Conservation (phyloP, 2,797 vertebrate species). For the Oreortyx pictus region DNA sequence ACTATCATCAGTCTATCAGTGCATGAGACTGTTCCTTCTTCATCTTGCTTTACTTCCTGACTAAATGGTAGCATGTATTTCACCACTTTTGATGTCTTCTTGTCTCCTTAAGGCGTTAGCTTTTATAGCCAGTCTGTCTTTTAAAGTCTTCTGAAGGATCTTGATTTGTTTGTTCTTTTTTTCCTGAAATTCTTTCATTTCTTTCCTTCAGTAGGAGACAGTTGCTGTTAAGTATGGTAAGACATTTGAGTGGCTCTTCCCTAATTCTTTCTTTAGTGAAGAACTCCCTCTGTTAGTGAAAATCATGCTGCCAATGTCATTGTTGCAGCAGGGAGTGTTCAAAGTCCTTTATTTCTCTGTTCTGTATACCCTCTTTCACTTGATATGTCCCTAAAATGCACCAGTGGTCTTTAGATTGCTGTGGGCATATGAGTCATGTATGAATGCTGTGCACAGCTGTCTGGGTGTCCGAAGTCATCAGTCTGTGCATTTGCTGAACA, state of each 20-base stretch:
- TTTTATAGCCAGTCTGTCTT: rapidly evolving
- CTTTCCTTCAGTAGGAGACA: background rate
- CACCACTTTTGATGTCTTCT: background rate
- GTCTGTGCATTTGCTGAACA: background rate
- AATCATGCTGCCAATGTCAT: background rate
- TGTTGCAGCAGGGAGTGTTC: background rate
- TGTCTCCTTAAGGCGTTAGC: background rate
- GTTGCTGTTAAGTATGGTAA: background rate
- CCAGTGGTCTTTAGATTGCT: background rate
- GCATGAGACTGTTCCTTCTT: background rate
- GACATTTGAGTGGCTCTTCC: background rate
- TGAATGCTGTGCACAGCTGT: background rate
- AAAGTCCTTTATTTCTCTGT: background rate
- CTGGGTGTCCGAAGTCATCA: background rate
- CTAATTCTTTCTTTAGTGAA: background rate
- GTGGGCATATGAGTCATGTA: background rate
- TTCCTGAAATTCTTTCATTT: background rate
- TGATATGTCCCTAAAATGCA: background rate
- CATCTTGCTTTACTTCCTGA: background rate
- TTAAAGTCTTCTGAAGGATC: background rate
- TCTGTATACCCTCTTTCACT: background rate
- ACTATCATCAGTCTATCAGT: background rate
- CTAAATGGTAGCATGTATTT: background rate
- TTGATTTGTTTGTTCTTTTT: background rate
- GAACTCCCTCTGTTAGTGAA: background rate